Conservation (phyloP, 2,113 vertebrate species). For the Ceyx margarethae region DNA sequence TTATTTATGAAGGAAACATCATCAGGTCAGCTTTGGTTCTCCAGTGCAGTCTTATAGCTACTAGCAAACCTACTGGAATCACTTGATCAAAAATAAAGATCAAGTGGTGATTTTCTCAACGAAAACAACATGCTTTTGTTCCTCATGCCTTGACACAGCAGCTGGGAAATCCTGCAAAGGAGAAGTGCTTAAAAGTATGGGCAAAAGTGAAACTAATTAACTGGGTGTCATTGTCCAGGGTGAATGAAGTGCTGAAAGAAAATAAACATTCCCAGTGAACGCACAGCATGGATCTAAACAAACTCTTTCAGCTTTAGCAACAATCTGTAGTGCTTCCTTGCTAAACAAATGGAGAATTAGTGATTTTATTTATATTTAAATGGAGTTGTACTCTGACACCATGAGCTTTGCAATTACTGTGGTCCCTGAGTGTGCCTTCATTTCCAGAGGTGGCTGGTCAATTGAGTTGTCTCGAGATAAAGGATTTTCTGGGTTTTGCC, state of each 20-base stretch:
- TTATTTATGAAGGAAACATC: background rate
- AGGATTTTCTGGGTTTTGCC: background rate
- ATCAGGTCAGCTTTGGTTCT: background rate
- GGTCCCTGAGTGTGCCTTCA: background rate
- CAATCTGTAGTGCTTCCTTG: background rate
- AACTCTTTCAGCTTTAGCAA: conserved; percentile 55
- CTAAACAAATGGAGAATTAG: background rate
- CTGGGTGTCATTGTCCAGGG: background rate
- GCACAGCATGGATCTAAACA: conserved; percentile 40
- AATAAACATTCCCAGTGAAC: conserved; percentile 20
- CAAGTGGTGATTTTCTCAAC: background rate
- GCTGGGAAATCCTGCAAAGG: background rate
- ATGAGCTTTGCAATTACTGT: background rate
- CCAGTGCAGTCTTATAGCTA: background rate
- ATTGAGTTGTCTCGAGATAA: background rate
- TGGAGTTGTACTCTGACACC: background rate
- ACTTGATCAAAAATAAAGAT: background rate
- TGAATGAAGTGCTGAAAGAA: conserved; percentile 45
- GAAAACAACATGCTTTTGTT: background rate
- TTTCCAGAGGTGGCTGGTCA: background rate
- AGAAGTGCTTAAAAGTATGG: background rate
- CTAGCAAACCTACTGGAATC: background rate
- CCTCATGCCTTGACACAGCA: background rate
- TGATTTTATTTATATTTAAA: background rate
- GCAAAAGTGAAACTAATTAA: conserved; percentile 49